Conservation (phyloP, 2,113 vertebrate species). For the Xenus cinereus region DNA sequence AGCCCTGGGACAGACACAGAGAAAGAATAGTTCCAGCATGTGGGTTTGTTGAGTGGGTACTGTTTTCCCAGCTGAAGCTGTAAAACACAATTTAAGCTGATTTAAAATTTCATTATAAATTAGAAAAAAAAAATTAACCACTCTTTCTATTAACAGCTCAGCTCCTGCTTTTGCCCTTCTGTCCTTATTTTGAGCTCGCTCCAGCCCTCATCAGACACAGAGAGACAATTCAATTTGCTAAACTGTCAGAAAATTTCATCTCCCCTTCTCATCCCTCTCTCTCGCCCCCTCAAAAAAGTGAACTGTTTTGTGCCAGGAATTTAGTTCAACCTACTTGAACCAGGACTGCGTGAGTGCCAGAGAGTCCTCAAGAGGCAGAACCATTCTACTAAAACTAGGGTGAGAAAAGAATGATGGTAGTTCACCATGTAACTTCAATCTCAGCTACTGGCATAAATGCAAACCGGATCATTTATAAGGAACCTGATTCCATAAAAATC, state of each 20-base stretch:
- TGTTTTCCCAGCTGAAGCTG: background rate
- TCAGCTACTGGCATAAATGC: background rate
- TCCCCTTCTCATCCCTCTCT: background rate
- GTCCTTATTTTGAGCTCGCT: background rate
- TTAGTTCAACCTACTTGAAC: background rate
- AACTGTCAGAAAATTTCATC: background rate
- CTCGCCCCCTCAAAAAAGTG: background rate
- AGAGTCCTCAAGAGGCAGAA: background rate
- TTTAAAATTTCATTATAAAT: background rate
- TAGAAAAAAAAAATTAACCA: background rate
- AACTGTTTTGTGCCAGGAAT: background rate
- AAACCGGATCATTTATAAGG: background rate
- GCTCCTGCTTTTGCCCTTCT: background rate
- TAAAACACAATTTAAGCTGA: background rate
- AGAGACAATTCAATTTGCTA: background rate
- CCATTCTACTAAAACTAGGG: background rate
- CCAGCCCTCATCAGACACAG: background rate
- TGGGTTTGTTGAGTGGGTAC: background rate
- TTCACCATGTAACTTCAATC: background rate
- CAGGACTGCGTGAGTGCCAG: background rate
- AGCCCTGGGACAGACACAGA: background rate
- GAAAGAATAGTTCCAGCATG: background rate
- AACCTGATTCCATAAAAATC: background rate
- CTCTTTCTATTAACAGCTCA: background rate
- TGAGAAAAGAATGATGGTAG: background rate